Base-by-base conservation (phyloP, 2,113 vertebrate genomes). In the Malurus elegans region DNA sequence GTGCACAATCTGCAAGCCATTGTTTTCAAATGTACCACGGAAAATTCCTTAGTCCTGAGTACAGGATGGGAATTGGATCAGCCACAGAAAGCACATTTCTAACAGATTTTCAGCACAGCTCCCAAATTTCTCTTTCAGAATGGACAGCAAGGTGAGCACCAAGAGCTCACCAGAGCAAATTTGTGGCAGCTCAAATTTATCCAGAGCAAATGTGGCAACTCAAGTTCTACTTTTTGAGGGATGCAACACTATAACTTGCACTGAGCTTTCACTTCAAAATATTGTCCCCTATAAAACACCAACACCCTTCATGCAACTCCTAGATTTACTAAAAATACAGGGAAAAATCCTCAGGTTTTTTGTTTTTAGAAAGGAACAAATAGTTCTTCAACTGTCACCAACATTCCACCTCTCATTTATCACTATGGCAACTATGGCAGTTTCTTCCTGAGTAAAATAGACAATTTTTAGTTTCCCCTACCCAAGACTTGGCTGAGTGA, bases 331-430 rank as follows among this genome's bases (percentile, higher is more conserved):
- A 76, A 86, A 92, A 93, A 82, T 48, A 86, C 8, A 29, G 5
- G 10, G 44, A 58, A 86, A 81, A 60, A 83, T 14, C 56, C 56
- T 78, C 58, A 54, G 57, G 8, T 40, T 79, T 93, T 90, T 92
- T 91, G 72, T 62, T 95, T 96, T 96, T 57, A 84, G 81, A 85
- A 82, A 90, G 53, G 93, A 94, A 93, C 86, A 88, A 94, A 80
- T 23, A 51, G 88, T 88, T 94, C 79, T 70, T 88, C 83, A 92
- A 92, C 75, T 92, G 61, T 75, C 84, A 88, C 44, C 73, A 94
- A 69, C 90, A 65, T 73, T 82, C 92, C 92, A 88, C 79, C 81
- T 69, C 93, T 79, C 90, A 82, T 92, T 92, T 91, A 66, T 96
- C 89, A 53, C 96, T 81, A 93, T 93, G 60, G 89, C 57, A 96